Base-by-base conservation (phyloP, 1,140 invertebrate genomes). In the Drosophila grimshawi region DNA sequence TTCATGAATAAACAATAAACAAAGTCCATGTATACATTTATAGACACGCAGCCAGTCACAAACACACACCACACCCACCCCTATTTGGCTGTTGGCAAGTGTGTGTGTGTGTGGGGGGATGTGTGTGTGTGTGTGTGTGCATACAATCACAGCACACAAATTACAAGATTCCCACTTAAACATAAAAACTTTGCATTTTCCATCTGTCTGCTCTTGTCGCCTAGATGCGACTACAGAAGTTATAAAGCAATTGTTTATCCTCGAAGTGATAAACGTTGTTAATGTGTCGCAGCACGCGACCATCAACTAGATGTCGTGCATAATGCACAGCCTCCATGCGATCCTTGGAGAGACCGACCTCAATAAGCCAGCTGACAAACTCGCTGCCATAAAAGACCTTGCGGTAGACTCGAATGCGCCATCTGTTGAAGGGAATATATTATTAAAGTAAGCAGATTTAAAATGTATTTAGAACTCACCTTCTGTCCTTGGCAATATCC, bases 341-440 rank as follows among this genome's bases (percentile, higher is more conserved):
- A 92, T 96, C 96, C 51, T 94, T 93, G 0, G 95, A 96, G 8
- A 99, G 90, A 1, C 97, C 97, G 52, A 96, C 95, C 75, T 95
- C 94, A 5, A 97, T 93, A 5, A 98, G 93, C 98, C 98, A 99
- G 86, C 97, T 95, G 11, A 97, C 96, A 30, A 99, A 94, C 76
- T 96, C 95, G 65, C 94, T 94, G 19, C 97, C 98, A 79, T 95
- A 95, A 91, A 99, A 99, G 7, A 96, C 97, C 73, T 94, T 94
- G 41, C 94, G 94, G 79, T 97, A 97, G 4, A 95, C 94, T 72
- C 95, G 95, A 71, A 97, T 94, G 56, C 96, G 93, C 93, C 96
- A 95, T 78, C 96, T 74, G n/a, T 60, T 80, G 52, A 2, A 59
- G 51, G 48, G 5, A 37, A 33, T 19, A 19, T 30, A 49, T 29